Percentiles rank a stretch among this genome's conserved stretches.
These are phyloP conservation scores for Thereva unica DNA, from an alignment of 2,888 invertebrate genomes.

Conservation along the genomic window DNA sequence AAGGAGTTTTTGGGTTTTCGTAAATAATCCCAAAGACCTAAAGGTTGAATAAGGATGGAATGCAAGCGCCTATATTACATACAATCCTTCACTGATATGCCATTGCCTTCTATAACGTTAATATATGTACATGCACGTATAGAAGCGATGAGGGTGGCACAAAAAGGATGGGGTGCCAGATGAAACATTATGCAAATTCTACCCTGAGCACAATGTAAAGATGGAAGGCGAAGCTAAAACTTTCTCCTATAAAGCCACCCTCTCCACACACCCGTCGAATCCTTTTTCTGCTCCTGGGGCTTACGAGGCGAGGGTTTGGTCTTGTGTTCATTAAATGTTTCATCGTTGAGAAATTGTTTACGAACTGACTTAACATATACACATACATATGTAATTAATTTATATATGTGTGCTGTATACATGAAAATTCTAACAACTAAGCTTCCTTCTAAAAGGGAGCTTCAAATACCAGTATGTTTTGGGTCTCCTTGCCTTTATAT, in stretches of 20 bases:
- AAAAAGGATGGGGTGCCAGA: constrained; percentile 9
- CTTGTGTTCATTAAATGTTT: constrained; percentile 41
- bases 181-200: constrained; percentile 40
- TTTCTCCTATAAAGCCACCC: constrained; percentile 21
- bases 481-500: neutral
- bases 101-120: constrained; percentile 7
- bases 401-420: constrained; percentile 13
- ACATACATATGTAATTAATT: neutral
- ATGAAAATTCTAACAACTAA: neutral
- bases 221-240: constrained; percentile 28
- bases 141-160: neutral
- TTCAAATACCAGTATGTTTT: neutral
- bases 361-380: constrained; percentile 6
- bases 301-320: constrained; percentile 18
- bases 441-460: too few species aligned
- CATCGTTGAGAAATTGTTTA: constrained; percentile 40
- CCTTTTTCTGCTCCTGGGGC: neutral
- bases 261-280: neutral
- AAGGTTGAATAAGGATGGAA: constrained; percentile 11
- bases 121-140: neutral
- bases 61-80: constrained; percentile 24
- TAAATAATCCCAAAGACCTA: neutral
- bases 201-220: constrained; percentile 18
- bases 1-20: neutral
- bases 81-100: constrained; percentile 11